A percentile compares a stretch with the other conserved stretches of the same genome.
These are phyloP conservation scores for Disparrhopalites patrizii DNA, from an alignment of 2,888 invertebrate species.

Conservation along the genomic window DNA sequence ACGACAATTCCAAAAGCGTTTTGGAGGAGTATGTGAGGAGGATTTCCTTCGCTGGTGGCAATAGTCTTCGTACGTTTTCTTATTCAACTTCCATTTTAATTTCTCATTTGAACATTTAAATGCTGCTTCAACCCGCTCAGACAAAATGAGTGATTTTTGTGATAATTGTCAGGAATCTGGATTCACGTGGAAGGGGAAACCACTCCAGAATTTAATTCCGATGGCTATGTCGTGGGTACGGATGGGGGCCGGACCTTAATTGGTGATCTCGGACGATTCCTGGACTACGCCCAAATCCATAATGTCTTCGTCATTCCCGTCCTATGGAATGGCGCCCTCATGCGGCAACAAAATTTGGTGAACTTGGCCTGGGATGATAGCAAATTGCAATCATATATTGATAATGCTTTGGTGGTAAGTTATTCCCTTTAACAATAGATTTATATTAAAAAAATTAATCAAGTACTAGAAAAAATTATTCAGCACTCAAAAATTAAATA, in stretches of 20 bases:
- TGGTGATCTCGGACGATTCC: conserved; percentile 44
- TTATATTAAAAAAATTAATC: too few species aligned
- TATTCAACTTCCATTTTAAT: background rate
- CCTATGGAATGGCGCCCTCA: conserved; percentile 50
- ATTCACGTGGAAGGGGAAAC: conserved; percentile 49
- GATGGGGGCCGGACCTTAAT: conserved; percentile 47
- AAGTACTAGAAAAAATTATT: too few species aligned
- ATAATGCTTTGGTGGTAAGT: conserved; percentile 48
- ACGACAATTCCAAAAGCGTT: conserved; percentile 36
- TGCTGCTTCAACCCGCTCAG: background rate
- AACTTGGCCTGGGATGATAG: conserved; percentile 48
- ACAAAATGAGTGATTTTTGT: background rate
- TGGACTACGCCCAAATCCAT: conserved; percentile 46
- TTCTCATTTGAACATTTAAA: background rate
- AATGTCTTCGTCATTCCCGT: conserved; percentile 48
- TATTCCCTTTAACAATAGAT: too few species aligned
- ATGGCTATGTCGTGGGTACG: conserved; percentile 46
- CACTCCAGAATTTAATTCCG: conserved; percentile 46
- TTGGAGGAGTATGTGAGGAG: conserved; percentile 48
- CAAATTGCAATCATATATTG: conserved; percentile 48
- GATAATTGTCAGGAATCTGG: conserved; percentile 47
- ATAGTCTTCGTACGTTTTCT: conserved; percentile 43
- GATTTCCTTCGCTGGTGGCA: conserved; percentile 47
- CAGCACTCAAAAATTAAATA: too few species aligned
- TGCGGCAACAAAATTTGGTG: conserved; percentile 45